These are phyloP conservation scores for Atlantisia rogersi DNA, from an alignment of 2,113 vertebrate genomes.

Conservation along the genomic window DNA sequence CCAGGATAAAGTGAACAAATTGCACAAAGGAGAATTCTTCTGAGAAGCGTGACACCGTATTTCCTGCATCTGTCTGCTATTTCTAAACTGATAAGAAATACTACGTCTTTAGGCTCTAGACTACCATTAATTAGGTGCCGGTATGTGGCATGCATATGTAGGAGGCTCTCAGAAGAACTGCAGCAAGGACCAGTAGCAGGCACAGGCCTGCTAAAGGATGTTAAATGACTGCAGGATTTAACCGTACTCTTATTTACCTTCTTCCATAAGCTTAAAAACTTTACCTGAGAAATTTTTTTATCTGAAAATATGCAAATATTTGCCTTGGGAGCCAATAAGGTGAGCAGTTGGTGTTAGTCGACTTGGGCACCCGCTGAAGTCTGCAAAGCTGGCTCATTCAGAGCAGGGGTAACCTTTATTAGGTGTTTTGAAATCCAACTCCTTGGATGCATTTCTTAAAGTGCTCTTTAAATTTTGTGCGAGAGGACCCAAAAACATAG, in stretches of 20 bases:
- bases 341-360: rapidly evolving
- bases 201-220: background rate
- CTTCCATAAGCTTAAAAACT: background rate
- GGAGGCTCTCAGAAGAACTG: background rate
- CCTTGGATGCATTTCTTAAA: background rate
- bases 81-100: constrained; percentile 62
- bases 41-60: constrained; percentile 28
- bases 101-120: constrained; percentile 47
- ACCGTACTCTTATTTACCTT: background rate
- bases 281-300: background rate
- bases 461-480: background rate
- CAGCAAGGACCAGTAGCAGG: background rate
- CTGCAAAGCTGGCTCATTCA: background rate
- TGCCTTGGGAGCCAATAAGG: rapidly evolving
- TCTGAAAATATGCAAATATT: background rate
- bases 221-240: background rate
- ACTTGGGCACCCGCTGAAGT: background rate
- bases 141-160: background rate
- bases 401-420: background rate
- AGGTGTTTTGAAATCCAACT: background rate
- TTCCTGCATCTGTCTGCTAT: constrained; percentile 63
- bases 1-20: constrained; percentile 58
- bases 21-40: constrained; percentile 48
- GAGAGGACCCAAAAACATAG: rapidly evolving
- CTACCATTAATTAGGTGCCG: constrained; percentile 40